Evolutionary conservation across 2,113 vertebrate species (phyloP), one percentile per base, ranked within the genome.

Genomic region (Kobus ellipsiprymnus): DNA sequence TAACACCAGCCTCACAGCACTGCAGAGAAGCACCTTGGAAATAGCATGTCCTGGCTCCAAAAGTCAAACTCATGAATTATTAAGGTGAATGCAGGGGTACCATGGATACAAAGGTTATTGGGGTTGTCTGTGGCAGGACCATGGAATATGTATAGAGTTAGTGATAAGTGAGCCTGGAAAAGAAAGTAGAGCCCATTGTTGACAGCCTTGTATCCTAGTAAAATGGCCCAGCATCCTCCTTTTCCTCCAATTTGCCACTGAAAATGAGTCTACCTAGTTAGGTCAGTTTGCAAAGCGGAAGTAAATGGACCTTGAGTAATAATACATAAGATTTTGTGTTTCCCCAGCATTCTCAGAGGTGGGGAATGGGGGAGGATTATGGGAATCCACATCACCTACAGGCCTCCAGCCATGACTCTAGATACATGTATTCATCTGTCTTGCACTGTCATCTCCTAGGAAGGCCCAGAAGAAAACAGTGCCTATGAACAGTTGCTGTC

Each of bases 401-500:
- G 67, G 60, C 44, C 85, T 84, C 77, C 40, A 60, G 30, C 17
- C 64, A 6, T 33, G 25, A 16, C 85, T 74, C 74, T 59, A 44
- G n/a, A 57, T 21, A 44, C 29, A 17, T 3, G 23, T 89, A 1
- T 95, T 33, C 95, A 9, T 96, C 14, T 98, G 95, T 85, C 33
- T 83, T 81, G 80, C 57, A 23, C 30, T 90, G 55, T 96, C 57
- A 59, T n/a, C 55, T 62, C 44, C 85, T 80, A 99, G 99, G 99
- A 98, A 15, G 99, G 99, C 29, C 97, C 98, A 0, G 98, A 98
- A 33, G 98, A 99, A 91, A 99, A 99, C 14, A 93, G 94, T 0
- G 98, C 98, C 54, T 99, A 99, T 46, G 97, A 98, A 25, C 97
- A 98, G 87, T 95, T 99, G 96, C 97, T 99, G 90, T 59, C 98